Evolutionary conservation across 1,140 invertebrate genomes (phyloP).

Genomic region (Drosophila lini): DNA sequence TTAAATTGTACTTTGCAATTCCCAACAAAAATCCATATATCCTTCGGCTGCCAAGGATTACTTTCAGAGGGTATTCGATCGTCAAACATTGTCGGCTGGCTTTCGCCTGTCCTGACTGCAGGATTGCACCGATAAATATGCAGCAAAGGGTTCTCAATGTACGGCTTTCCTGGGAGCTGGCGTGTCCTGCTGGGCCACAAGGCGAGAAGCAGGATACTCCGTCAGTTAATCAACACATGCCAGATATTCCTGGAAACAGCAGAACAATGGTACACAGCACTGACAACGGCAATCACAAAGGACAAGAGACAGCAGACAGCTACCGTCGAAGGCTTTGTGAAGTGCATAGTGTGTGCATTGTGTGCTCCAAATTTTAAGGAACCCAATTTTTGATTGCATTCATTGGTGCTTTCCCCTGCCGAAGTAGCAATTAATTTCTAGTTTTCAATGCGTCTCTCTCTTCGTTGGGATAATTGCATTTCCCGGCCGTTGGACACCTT

Average conservation of each 20-base stretch:
- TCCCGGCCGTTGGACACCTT: not conserved
- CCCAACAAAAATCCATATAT: not conserved
- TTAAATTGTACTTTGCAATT: not conserved
- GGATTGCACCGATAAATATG: slow-evolving; percentile 3
- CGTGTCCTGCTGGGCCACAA: not conserved
- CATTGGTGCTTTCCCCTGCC: not conserved
- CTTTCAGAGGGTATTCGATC: not conserved
- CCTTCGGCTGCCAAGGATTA: not conserved
- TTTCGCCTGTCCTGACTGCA: not conserved
- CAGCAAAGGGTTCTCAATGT: slow-evolving; percentile 1
- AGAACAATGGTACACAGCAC: not conserved
- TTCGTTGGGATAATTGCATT: not conserved
- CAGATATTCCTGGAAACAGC: not conserved
- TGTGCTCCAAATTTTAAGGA: not conserved
- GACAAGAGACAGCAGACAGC: not conserved
- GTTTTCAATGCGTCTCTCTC: not conserved
- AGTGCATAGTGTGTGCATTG: not conserved
- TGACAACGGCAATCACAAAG: not conserved
- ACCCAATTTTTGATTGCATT: not conserved
- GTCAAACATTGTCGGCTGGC: not conserved
- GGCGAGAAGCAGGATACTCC: not conserved
- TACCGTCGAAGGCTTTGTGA: not conserved
- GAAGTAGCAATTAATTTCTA: not conserved
- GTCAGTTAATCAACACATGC: slow-evolving; percentile 16
- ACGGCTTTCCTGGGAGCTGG: not conserved